These are phyloP conservation scores for Hypocryptadius cinnamomeus DNA, from an alignment of 2,113 vertebrate species.

Conservation along the genomic window DNA sequence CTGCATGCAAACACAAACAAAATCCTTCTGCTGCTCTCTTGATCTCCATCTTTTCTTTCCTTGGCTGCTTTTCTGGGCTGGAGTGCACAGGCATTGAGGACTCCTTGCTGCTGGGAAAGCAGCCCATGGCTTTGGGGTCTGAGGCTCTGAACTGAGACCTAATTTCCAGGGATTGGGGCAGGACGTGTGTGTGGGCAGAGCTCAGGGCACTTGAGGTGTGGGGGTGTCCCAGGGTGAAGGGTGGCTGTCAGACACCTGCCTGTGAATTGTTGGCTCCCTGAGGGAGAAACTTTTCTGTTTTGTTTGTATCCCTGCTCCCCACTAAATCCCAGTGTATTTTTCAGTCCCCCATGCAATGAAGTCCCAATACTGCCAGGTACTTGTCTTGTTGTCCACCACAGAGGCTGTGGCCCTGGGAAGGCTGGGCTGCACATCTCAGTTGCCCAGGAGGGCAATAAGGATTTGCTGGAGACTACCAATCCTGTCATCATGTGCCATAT, in stretches of 20 bases:
- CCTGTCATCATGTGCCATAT: accelerated
- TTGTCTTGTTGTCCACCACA: not conserved
- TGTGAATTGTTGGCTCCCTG: not conserved
- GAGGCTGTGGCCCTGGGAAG: not conserved
- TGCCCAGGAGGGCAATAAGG: not conserved
- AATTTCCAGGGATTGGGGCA: accelerated
- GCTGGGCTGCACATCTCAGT: not conserved
- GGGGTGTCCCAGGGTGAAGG: not conserved
- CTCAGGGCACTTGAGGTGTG: not conserved
- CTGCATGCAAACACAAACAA: not conserved
- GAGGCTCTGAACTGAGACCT: not conserved
- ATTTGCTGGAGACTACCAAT: not conserved
- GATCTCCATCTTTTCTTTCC: not conserved
- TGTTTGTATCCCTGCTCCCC: not conserved
- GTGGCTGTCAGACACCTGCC: not conserved
- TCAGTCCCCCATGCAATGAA: not conserved
- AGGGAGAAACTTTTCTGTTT: not conserved
- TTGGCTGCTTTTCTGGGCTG: not conserved
- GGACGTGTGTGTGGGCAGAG: not conserved
- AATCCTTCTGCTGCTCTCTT: not conserved
- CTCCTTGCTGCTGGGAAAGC: not conserved
- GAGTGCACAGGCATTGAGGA: accelerated
- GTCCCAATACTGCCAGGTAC: accelerated
- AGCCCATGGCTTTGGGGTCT: not conserved
- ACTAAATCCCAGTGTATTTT: not conserved